Evolutionary conservation across 2,113 vertebrate species (phyloP).

Genomic region (Dolichallabes microphthalmus): DNA sequence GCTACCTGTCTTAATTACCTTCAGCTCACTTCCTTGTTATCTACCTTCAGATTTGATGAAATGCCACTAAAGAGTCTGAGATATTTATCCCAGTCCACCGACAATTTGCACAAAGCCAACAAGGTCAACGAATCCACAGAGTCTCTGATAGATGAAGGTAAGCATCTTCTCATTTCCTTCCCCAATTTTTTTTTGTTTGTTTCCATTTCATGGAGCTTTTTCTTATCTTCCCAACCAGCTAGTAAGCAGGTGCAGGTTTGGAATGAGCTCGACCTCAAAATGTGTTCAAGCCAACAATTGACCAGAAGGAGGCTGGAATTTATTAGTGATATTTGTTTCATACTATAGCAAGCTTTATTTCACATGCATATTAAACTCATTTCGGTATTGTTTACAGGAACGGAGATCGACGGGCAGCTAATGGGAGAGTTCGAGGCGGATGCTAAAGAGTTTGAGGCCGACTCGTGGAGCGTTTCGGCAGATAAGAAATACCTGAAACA

Average conservation of each 20-base stretch:
- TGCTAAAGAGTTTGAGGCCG: conserved; percentile 86
- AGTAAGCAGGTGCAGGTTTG: conserved; percentile 38
- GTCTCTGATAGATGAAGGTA: conserved; percentile 93
- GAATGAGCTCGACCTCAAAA: neutral
- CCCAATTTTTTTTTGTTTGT: neutral
- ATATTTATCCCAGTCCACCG: conserved; percentile 92
- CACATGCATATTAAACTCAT: neutral
- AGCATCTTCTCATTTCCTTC: conserved; percentile 47
- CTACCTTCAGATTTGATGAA: conserved; percentile 80
- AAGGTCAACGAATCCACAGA: conserved; percentile 91
- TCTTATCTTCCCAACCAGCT: conserved; percentile 23
- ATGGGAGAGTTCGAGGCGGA: conserved; percentile 93
- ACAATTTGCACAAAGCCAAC: conserved; percentile 90
- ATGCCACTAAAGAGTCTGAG: conserved; percentile 82
- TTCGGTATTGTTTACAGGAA: conserved; percentile 71
- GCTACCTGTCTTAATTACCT: neutral
- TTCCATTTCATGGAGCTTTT: conserved; percentile 16
- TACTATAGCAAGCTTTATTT: conserved; percentile 1
- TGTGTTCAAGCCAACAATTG: neutral
- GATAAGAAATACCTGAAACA: conserved; percentile 85
- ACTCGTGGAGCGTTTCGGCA: conserved; percentile 92
- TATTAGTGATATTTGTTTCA: conserved; percentile 16
- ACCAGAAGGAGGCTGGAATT: neutral
- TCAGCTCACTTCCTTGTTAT: neutral
- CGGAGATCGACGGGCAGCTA: conserved; percentile 91